These are phyloP conservation scores for Macquaria ambigua DNA, from an alignment of 2,113 vertebrate genomes.

Conservation along the genomic window DNA sequence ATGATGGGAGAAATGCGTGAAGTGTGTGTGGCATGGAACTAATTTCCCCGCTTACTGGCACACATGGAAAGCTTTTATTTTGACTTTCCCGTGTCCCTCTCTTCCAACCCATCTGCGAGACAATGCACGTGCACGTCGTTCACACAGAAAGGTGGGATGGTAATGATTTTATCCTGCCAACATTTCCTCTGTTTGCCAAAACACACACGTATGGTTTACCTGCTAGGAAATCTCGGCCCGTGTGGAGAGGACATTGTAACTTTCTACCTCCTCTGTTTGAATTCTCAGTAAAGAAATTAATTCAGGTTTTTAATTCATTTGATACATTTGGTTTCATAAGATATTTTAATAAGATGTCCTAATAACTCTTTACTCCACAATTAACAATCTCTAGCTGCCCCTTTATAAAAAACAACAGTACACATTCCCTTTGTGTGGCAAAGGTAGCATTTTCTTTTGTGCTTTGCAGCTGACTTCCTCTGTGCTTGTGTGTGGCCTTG, in stretches of 20 bases:
- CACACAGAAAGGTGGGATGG: slow-evolving; percentile 30
- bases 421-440: background rate
- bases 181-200: slow-evolving; percentile 59
- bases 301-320: background rate
- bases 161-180: slow-evolving; percentile 60
- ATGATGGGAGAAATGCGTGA: slow-evolving; percentile 66
- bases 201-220: slow-evolving; percentile 56
- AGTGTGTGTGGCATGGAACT: slow-evolving; percentile 68
- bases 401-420: background rate
- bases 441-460: slow-evolving; percentile 15
- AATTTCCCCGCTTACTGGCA: slow-evolving; percentile 71
- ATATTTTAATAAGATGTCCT: background rate
- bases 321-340: background rate
- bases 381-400: background rate
- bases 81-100: slow-evolving; percentile 54
- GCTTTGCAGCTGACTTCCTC: slow-evolving; percentile 29
- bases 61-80: slow-evolving; percentile 74
- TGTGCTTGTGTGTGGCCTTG: slow-evolving; percentile 40
- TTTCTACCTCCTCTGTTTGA: background rate
- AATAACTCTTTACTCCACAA: background rate
- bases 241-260: slow-evolving; percentile 18
- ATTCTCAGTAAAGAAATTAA: background rate
- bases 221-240: slow-evolving; percentile 11
- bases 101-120: slow-evolving; percentile 54
- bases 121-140: slow-evolving; percentile 53